phyloP scores from a whole-genome alignment of 2,888 invertebrate genomes.

The Yponomeuta plumbellus region DNA sequence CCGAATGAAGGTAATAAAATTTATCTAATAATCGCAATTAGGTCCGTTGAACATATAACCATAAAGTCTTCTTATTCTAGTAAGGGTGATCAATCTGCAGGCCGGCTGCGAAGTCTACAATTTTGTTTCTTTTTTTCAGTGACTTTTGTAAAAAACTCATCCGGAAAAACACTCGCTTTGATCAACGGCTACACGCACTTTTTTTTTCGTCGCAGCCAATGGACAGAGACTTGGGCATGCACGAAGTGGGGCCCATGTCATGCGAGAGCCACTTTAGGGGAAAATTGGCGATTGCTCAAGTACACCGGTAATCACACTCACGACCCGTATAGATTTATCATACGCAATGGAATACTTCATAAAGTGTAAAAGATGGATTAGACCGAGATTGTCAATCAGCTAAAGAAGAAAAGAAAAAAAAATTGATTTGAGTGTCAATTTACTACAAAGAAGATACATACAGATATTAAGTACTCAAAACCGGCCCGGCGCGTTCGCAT shows the following conservation, averaged over 20 bases:
- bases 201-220: slow-evolving; percentile 19
- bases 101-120: not conserved
- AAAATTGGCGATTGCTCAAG: not conserved
- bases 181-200: slow-evolving; percentile 34
- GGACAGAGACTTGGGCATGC: not conserved
- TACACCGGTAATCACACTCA: slow-evolving; percentile 24
- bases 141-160: slow-evolving; percentile 25
- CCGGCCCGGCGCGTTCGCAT: no score
- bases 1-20: no score
- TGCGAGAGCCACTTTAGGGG: not conserved
- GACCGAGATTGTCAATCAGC: no score
- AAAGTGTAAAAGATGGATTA: no score
- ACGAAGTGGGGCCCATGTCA: not conserved
- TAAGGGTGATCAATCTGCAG: no score
- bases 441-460: no score
- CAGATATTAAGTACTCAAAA: no score
- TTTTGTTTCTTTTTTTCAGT: not conserved
- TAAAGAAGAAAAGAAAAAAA: no score
- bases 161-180: slow-evolving; percentile 33
- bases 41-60: no score
- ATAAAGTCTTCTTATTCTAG: no score
- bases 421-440: no score
- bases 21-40: no score
- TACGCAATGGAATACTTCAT: slow-evolving; percentile 23
- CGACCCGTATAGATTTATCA: slow-evolving; percentile 21